Conservation (phyloP, 2,797 vertebrate genomes). For the Coendou prehensilis region DNA sequence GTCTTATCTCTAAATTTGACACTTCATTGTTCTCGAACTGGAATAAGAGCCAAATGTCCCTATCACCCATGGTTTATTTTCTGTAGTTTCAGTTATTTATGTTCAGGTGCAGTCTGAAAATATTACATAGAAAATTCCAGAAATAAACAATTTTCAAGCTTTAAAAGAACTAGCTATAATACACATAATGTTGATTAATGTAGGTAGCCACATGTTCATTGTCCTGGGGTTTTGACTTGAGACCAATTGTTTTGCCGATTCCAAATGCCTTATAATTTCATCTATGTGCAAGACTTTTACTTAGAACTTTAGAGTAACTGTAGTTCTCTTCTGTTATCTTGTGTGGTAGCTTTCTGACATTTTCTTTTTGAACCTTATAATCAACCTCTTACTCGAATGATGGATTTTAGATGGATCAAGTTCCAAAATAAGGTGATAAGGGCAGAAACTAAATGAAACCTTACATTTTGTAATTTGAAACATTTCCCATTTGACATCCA, state of each 20-base stretch:
- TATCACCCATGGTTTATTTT: no score
- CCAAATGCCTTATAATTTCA: background rate
- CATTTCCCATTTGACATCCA: background rate
- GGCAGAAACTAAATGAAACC: background rate
- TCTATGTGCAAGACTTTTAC: conserved; percentile 66
- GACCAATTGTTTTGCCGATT: background rate
- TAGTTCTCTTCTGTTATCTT: conserved; percentile 82
- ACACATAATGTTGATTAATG: background rate
- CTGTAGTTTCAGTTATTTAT: no score
- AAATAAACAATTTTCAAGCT: background rate
- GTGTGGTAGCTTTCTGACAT: conserved; percentile 79
- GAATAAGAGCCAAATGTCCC: no score
- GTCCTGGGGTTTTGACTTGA: background rate
- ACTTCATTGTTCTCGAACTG: no score
- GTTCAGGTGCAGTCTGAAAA: no score
- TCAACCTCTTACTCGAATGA: conserved; percentile 71
- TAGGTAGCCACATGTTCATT: background rate
- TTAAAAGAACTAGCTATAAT: background rate
- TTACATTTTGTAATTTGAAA: background rate
- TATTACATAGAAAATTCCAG: background rate
- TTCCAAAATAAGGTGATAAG: background rate
- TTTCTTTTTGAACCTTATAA: conserved; percentile 75
- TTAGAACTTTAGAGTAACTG: conserved; percentile 81
- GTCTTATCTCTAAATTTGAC: no score
- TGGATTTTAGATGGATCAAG: conserved; percentile 37